Conservation (phyloP, 2,113 vertebrate species). For the Climacteris rufus region DNA sequence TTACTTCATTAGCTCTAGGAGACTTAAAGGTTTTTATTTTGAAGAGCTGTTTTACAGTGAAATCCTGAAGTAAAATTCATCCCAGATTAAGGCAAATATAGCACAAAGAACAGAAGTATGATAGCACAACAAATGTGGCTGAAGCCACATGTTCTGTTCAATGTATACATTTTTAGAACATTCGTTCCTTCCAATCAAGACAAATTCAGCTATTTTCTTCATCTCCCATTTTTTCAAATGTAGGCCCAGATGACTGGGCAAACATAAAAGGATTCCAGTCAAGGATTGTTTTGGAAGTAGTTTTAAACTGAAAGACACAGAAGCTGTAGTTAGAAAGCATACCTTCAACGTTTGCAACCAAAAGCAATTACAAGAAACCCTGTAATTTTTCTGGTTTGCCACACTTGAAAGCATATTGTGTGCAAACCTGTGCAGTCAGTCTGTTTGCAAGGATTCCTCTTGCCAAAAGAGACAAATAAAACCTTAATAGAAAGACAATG, state of each 20-base stretch:
- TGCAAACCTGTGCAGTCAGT: not conserved
- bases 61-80: not conserved
- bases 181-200: not conserved
- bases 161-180: not conserved
- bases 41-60: not conserved
- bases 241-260: not conserved
- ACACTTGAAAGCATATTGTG: not conserved
- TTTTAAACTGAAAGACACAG: not conserved
- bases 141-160: not conserved
- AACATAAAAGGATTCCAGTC: not conserved
- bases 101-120: not conserved
- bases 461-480: not conserved
- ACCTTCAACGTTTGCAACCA: not conserved
- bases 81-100: not conserved
- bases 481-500: not conserved
- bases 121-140: not conserved
- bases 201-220: not conserved
- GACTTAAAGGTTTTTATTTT: not conserved
- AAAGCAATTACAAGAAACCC: not conserved
- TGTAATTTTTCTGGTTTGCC: not conserved
- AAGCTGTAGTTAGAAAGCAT: not conserved
- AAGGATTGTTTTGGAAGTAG: not conserved
- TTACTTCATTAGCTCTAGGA: not conserved
- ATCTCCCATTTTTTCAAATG: not conserved
- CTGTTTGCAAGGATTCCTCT: not conserved